A percentile compares a stretch with the other conserved stretches of the same genome.
phyloP scores from a whole-genome alignment of 2,113 vertebrate species.

The Ochotona princeps region DNA sequence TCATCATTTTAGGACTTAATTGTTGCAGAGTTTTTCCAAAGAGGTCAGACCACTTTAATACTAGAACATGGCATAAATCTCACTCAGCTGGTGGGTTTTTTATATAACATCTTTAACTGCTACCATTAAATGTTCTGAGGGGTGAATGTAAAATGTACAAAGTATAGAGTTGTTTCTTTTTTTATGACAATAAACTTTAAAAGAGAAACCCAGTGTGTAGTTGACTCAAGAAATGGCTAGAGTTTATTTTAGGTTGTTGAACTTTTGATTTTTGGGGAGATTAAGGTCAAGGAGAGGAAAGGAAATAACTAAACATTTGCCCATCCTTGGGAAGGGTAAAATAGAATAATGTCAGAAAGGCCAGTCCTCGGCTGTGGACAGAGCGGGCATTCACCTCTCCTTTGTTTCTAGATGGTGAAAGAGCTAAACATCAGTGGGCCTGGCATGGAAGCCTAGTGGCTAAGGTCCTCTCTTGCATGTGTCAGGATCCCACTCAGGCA shows the following conservation, averaged over 20 bases:
- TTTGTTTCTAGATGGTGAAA: neutral
- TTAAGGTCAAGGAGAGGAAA: neutral
- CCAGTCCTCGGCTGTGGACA: too few relatives aligned
- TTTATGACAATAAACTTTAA: slow-evolving; percentile 66
- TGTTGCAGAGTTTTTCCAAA: slow-evolving; percentile 66
- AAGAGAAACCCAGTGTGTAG: slow-evolving; percentile 57
- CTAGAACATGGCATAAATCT: slow-evolving; percentile 48
- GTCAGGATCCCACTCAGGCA: too few relatives aligned
- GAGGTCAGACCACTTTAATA: slow-evolving; percentile 65
- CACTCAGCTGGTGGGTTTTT: slow-evolving; percentile 55
- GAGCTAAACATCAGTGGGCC: neutral
- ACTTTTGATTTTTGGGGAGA: neutral
- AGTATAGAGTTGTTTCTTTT: slow-evolving; percentile 49
- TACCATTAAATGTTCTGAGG: slow-evolving; percentile 32
- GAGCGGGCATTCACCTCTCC: neutral
- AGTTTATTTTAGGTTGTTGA: slow-evolving; percentile 16
- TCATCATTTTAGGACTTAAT: slow-evolving; percentile 66
- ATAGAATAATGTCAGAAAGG: neutral
- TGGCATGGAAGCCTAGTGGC: too few relatives aligned
- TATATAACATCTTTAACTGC: slow-evolving; percentile 55
- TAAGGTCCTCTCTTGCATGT: too few relatives aligned
- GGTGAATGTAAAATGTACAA: slow-evolving; percentile 68
- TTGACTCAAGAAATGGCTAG: slow-evolving; percentile 45
- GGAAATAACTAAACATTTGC: neutral
- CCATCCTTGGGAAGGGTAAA: neutral